Base-by-base conservation (phyloP, 2,797 vertebrate genomes). In the Columba guinea region DNA sequence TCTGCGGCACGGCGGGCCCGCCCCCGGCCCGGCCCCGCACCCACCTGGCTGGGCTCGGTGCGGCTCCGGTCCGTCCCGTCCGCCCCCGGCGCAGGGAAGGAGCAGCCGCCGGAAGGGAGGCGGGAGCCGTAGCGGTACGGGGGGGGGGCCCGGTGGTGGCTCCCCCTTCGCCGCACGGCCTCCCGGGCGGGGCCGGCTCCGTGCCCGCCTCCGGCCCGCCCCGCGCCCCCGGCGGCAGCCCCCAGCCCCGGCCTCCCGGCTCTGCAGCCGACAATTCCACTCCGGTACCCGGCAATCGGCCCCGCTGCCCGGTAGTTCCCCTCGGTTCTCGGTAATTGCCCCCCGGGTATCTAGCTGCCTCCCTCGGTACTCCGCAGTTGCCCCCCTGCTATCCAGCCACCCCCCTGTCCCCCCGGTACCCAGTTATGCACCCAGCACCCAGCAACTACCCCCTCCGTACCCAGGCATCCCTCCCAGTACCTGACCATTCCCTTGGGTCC, bases 81-180 rank as follows among this genome's bases (percentile, higher is more conserved):
- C 81, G 71, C 89, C 82, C 89, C 85, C 94, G 85, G 90, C 87
- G 90, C 83, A 68, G 87, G 52, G 91, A 90, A 88, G 65, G 70
- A 88, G 84, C 91, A 70, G 65, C 84, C 70, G 87, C 90, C 90
- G 90, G 93, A 93, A 95, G 87, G 94, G 91, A 95, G 91, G 94
- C 84, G 91, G 91, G 91, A 90, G 75, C 87, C 74, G 83, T 41
- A 67, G 34, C 73, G 65, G 91, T 74, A 79, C 81, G 58, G 81
- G 69, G 78, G 78, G 56, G 48, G 68, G 70, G 11, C 51, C 69
- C 89, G 84, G 71, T 79, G 67, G 71, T 82, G 88, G 76, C 88
- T 93, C 94, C 88, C 91, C 88, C 94, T 95, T 82, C 68, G 68
- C 84, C 58, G 94, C 82, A 67, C 73, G 85, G 89, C 81, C 89